These are phyloP conservation scores for Eleutherodactylus coqui DNA, from an alignment of 2,797 vertebrate species.

Conservation along the genomic window DNA sequence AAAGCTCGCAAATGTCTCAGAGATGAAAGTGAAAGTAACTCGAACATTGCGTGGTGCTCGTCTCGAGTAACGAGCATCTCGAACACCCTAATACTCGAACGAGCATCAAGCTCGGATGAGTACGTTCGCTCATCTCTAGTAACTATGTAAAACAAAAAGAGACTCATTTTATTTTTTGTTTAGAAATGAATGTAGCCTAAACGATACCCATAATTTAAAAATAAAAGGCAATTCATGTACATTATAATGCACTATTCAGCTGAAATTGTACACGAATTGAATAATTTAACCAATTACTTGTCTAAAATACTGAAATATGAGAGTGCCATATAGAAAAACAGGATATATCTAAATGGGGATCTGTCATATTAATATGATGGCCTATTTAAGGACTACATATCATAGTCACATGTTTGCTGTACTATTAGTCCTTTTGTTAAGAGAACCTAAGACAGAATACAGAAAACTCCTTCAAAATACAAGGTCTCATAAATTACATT, in stretches of 20 bases:
- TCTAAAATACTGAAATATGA: background rate
- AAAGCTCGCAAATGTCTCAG: no score
- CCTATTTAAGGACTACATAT: background rate
- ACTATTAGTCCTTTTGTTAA: background rate
- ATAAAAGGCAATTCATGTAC: background rate
- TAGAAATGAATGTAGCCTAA: background rate
- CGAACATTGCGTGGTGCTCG: no score
- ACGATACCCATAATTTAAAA: background rate
- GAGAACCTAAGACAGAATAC: no score
- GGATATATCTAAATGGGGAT: background rate
- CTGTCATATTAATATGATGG: background rate
- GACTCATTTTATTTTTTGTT: background rate
- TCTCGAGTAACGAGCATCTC: no score
- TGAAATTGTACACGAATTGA: background rate
- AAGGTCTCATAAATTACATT: no score
- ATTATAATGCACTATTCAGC: background rate
- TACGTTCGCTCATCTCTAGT: no score
- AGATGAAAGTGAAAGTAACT: no score
- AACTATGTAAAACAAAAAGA: no score
- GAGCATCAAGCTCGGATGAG: no score
- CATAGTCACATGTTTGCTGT: background rate
- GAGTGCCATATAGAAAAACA: background rate
- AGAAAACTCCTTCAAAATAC: no score
- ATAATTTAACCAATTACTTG: background rate
- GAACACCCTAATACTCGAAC: no score